phyloP scores from a whole-genome alignment of 2,113 vertebrate species.

The Tenrec ecaudatus region DNA sequence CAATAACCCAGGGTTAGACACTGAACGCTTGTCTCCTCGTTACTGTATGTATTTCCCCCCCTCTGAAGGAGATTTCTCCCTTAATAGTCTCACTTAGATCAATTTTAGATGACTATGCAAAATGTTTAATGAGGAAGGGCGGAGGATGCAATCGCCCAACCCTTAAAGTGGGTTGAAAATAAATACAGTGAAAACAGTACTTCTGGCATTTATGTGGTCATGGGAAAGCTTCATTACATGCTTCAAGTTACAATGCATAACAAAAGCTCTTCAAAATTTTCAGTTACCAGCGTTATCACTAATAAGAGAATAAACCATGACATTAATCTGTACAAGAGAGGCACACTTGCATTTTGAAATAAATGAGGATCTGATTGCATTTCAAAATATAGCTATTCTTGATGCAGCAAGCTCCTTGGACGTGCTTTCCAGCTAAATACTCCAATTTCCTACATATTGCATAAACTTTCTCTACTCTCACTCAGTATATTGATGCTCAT shows the following conservation, averaged over 20 bases:
- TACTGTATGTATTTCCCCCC: neutral
- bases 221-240: conserved; percentile 84
- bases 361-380: conserved; percentile 80
- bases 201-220: conserved; percentile 82
- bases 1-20: neutral
- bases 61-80: conserved; percentile 54
- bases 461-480: neutral
- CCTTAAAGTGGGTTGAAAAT: conserved; percentile 80
- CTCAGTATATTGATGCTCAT: too few species aligned
- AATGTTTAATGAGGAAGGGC: conserved; percentile 75
- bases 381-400: conserved; percentile 70
- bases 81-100: conserved; percentile 39
- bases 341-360: conserved; percentile 82
- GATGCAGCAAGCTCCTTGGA: neutral
- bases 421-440: neutral
- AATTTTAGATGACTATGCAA: conserved; percentile 66
- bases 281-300: conserved; percentile 82
- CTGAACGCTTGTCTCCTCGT: neutral
- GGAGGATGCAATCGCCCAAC: conserved; percentile 69
- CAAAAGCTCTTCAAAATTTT: conserved; percentile 85
- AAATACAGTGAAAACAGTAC: conserved; percentile 79
- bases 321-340: conserved; percentile 77
- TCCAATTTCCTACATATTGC: neutral
- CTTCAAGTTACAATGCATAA: conserved; percentile 85
- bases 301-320: conserved; percentile 82